A percentile compares a stretch with the other conserved stretches of the same genome.
Conservation (phyloP, 2,888 invertebrate species). For the Galerucella calmariensis region DNA sequence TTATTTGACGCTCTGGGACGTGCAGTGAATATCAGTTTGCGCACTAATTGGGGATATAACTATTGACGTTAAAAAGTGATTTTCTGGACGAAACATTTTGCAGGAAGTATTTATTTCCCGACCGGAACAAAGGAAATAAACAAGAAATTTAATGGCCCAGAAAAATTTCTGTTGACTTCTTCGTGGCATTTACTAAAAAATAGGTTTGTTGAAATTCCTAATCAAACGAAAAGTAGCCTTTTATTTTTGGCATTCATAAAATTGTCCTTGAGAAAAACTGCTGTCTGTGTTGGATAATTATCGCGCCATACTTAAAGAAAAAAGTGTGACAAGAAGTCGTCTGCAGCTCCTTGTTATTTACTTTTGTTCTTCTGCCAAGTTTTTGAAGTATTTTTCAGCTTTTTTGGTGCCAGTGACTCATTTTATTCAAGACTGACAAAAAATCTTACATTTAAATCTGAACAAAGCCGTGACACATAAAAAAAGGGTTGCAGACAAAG, state of each 20-base stretch:
- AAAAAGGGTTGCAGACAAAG: no score
- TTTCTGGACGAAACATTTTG: no score
- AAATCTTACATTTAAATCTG: not conserved
- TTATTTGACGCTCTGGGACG: no score
- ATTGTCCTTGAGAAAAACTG: not conserved
- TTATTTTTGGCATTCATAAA: not conserved
- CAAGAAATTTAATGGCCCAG: not conserved
- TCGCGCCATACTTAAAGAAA: not conserved
- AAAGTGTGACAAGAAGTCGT: not conserved
- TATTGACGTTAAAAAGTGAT: no score
- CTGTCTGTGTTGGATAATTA: slow-evolving; percentile 3
- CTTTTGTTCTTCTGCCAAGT: not conserved
- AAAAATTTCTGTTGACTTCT: no score
- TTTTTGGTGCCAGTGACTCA: not conserved
- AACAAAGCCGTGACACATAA: not conserved
- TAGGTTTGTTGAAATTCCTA: not conserved
- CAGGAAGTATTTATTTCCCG: no score
- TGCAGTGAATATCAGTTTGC: no score
- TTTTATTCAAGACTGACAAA: not conserved
- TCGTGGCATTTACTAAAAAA: not conserved
- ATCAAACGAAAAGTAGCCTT: not conserved
- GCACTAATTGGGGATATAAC: no score
- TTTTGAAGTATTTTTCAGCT: not conserved
- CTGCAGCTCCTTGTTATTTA: not conserved
- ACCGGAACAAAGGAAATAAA: no score